Base-by-base conservation (phyloP, 2,888 invertebrate genomes). In the Hirtodrosophila trivittata region DNA sequence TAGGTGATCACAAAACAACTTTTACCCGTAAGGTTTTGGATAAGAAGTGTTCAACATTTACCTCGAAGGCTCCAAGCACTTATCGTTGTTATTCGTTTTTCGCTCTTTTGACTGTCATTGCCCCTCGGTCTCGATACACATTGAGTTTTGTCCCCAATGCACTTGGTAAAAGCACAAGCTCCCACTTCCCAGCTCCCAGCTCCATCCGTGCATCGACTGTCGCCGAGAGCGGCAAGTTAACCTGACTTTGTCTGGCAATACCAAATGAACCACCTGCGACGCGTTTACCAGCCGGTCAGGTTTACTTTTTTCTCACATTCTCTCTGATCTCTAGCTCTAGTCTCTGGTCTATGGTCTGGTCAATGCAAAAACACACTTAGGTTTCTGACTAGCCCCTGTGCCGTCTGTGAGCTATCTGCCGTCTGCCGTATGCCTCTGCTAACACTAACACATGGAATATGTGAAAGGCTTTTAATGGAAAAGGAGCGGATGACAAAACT, bases 11-110 rank as follows among this genome's bases (percentile, higher is more conserved):
- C 51, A 57, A 66, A 76, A 80, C 80, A 80, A 80, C 80, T 80
- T 80, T 80, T 80, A 80, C 80, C 71, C 64, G 63, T 63, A 74
- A 76, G 71, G 74, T 77, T 77, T 75, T 57, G 66, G 60, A 52
- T 58, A 58, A 73, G 66, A 73, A 73, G 73, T 62, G 73, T 80
- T 77, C 69, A 77, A 69, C 75, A 62, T 59, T 71, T 47, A 55
- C 41, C 50, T 49, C 21, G 37, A 58, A 60, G 43, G 25, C 52
- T 47, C 37, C 41, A 43, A 55, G 59, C 50, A 60, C 57, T 54
- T 49, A 30, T 28, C 45, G 65, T 41, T 37, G 41, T 42, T 51
- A 43, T 18, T 18, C 41, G 7, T 46, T 43, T 52, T 62, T 55
- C 47, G 5, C 57, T 47, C 46, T 47, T 8, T 8, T 37, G 35